A percentile compares a stretch with the other conserved stretches of the same genome.
Evolutionary conservation across 1,140 invertebrate genomes (phyloP).

Genomic region (Adelges cooleyi): DNA sequence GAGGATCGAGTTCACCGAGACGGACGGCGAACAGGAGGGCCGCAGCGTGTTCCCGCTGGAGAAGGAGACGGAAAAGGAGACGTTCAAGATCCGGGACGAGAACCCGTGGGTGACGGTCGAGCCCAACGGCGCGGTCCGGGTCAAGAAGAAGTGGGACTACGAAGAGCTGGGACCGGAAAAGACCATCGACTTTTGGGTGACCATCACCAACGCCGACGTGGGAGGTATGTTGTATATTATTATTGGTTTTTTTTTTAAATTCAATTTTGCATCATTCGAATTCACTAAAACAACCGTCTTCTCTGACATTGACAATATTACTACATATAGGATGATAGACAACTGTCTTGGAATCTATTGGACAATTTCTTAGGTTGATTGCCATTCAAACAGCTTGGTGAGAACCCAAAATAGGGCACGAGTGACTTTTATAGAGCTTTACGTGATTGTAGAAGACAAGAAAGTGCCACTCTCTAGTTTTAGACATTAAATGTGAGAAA

Average conservation of each 20-base stretch:
- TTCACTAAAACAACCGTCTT: too few species aligned
- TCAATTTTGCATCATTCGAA: too few species aligned
- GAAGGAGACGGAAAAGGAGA: conserved; percentile 82
- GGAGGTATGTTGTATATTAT: conserved; percentile 51
- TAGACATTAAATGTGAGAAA: too few species aligned
- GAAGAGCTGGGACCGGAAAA: conserved; percentile 90
- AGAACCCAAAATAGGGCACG: too few species aligned
- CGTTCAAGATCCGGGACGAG: conserved; percentile 84
- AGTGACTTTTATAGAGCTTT: too few species aligned
- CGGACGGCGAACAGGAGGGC: conserved; percentile 76
- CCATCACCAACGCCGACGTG: conserved; percentile 76
- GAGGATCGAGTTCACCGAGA: conserved; percentile 80
- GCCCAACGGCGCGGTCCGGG: conserved; percentile 76
- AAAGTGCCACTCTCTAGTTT: too few species aligned
- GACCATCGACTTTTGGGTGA: conserved; percentile 92
- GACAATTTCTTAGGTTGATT: too few species aligned
- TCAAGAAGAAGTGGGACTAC: conserved; percentile 94
- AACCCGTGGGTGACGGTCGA: conserved; percentile 89
- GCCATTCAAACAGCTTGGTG: too few species aligned
- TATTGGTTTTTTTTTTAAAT: conserved; percentile 15
- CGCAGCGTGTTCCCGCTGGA: conserved; percentile 79
- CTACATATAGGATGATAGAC: too few species aligned
- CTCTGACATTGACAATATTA: too few species aligned
- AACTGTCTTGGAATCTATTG: too few species aligned
- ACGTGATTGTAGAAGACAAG: too few species aligned